Base-by-base conservation (phyloP, 2,888 invertebrate species). In the Laothoe populi region DNA sequence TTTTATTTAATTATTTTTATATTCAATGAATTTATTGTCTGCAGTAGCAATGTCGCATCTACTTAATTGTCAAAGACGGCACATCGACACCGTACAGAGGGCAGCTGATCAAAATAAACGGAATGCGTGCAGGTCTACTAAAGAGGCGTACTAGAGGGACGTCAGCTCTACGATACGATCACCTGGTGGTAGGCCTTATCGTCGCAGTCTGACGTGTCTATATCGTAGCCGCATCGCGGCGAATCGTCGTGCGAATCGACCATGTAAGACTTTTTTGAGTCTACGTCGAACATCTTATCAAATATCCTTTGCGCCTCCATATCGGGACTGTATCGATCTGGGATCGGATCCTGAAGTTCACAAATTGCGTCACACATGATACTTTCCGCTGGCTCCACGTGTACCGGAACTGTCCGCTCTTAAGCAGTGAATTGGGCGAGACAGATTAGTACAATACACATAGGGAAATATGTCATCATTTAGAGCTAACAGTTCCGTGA, bases 201-300 rank as follows among this genome's bases (percentile, higher is more conserved):
- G 82, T 91, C 92, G 84, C 88, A 85, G 78, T 92, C 92, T 75
- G 92, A 90, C 84, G 89, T 83, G 78, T 92, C 92, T 77, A 91
- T 87, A 89, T 92, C 92, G 84, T 88, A 92, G 86, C 83, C 87
- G 87, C 90, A 90, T 74, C 89, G 90, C 80, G 91, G 88, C 77
- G 91, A 88, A 80, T 87, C 87, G 77, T 86, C 86, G 75, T 85
- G 87, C 65, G 86, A 81, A 87, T 87, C 87, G 76, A 85, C 81
- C 81, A 87, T 82, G 83, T 84, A 90, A 69, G 84, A 84, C 79
- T 86, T 90, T 90, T 92, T 93, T 78, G 88, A 82, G 77, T 93
- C 92, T 71, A 90, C 88, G 83, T 93, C 93, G 86, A 93, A 93
- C 93, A 93, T 93, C 90, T 93, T 93, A 91, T 93, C 93, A 87